Percentiles rank a stretch among this genome's conserved stretches.
Evolutionary conservation across 2,888 invertebrate species (phyloP).

Genomic region (Auanema sp.): DNA sequence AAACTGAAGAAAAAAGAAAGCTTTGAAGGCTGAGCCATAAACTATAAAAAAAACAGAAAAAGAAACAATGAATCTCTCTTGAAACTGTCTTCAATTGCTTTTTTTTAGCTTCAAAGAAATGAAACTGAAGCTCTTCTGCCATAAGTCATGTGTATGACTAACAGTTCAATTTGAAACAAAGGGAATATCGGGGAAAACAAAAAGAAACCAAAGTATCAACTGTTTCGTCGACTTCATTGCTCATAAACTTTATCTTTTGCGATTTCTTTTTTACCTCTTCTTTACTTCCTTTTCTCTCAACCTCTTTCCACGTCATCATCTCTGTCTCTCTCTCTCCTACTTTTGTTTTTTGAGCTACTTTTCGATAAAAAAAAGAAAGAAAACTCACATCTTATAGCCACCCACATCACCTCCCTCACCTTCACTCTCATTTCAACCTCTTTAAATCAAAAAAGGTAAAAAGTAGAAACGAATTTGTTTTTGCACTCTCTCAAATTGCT

Average conservation of each 20-base stretch:
- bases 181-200: too few relatives aligned
- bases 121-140: background rate
- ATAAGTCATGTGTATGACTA: too few relatives aligned
- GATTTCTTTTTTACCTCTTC: background rate
- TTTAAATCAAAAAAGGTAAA: too few relatives aligned
- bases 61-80: background rate
- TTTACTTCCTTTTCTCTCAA: conserved; percentile 3
- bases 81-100: background rate
- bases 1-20: background rate
- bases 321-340: conserved; percentile 3
- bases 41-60: background rate
- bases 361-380: too few relatives aligned
- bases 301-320: background rate
- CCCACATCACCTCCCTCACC: too few relatives aligned
- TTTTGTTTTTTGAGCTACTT: background rate
- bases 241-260: background rate
- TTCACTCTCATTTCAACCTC: too few relatives aligned
- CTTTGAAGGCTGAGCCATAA: background rate
- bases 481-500: too few relatives aligned
- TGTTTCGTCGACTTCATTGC: background rate
- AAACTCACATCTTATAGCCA: too few relatives aligned
- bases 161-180: too few relatives aligned
- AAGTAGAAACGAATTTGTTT: too few relatives aligned
- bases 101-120: background rate
- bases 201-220: background rate